Conservation (phyloP, 2,113 vertebrate species). For the Limanda limanda region DNA sequence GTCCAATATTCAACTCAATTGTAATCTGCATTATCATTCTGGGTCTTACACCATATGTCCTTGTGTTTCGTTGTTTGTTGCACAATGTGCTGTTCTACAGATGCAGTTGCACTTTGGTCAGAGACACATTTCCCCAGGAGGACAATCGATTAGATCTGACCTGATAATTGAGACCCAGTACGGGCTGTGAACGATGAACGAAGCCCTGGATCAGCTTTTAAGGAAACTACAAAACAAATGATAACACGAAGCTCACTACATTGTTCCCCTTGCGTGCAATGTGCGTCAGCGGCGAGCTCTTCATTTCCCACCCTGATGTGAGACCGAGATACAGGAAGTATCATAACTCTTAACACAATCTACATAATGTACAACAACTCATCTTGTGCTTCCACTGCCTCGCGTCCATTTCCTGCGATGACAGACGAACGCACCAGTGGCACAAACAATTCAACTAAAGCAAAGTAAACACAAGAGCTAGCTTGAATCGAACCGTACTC, state of each 20-base stretch:
- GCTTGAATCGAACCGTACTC: constrained; percentile 29
- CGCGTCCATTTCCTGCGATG: background rate
- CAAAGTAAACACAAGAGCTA: background rate
- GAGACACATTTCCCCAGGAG: no score
- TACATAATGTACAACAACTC: background rate
- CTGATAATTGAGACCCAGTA: no score
- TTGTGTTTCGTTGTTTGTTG: no score
- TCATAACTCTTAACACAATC: background rate
- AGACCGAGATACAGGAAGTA: background rate
- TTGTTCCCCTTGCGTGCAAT: background rate
- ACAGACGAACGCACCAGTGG: background rate
- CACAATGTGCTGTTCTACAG: no score
- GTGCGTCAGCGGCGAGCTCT: background rate
- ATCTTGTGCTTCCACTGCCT: background rate
- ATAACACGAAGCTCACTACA: no score
- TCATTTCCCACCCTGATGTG: background rate
- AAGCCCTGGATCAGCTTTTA: background rate
- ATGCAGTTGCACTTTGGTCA: no score
- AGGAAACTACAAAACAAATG: background rate
- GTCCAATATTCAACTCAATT: no score
- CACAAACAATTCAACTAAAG: background rate
- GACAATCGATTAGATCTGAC: no score
- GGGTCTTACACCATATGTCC: no score
- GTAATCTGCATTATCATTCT: no score
- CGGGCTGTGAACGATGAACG: background rate